These are phyloP conservation scores for Bicyclus anynana DNA, from an alignment of 1,140 invertebrate species.

Conservation along the genomic window DNA sequence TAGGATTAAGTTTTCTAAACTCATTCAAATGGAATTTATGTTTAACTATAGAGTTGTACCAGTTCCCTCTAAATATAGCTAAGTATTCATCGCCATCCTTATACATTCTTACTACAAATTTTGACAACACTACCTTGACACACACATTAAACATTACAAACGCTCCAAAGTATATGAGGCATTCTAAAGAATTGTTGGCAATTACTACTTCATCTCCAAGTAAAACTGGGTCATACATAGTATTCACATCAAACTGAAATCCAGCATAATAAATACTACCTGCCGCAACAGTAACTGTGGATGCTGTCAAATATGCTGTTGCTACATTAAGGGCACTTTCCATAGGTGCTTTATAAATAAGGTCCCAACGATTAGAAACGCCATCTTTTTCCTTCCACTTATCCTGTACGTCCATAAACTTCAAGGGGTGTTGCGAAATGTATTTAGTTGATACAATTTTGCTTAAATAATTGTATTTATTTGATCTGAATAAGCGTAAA, in stretches of 20 bases:
- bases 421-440: slow-evolving; percentile 47
- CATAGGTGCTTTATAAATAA: slow-evolving; percentile 70
- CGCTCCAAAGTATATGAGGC: slow-evolving; percentile 49
- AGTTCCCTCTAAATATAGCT: slow-evolving; percentile 58
- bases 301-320: slow-evolving; percentile 50
- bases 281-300: slow-evolving; percentile 38
- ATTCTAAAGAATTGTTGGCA: slow-evolving; percentile 54
- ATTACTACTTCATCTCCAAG: slow-evolving; percentile 55
- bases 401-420: slow-evolving; percentile 54
- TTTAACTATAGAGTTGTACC: slow-evolving; percentile 50
- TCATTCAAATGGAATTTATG: slow-evolving; percentile 59
- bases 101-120: slow-evolving; percentile 61
- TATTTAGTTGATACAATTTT: slow-evolving; percentile 36
- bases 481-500: slow-evolving; percentile 34
- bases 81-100: slow-evolving; percentile 62
- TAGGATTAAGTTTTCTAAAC: slow-evolving; percentile 56
- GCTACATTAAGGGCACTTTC: slow-evolving; percentile 45
- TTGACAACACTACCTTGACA: slow-evolving; percentile 53
- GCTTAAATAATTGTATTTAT: slow-evolving; percentile 22
- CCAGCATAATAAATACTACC: slow-evolving; percentile 46
- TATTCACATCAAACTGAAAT: slow-evolving; percentile 43
- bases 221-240: slow-evolving; percentile 48
- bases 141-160: slow-evolving; percentile 54
- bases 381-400: slow-evolving; percentile 51
- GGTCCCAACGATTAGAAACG: slow-evolving; percentile 49